phyloP scores from a whole-genome alignment of 2,888 invertebrate species.

The Pyrocoelia pectoralis region DNA sequence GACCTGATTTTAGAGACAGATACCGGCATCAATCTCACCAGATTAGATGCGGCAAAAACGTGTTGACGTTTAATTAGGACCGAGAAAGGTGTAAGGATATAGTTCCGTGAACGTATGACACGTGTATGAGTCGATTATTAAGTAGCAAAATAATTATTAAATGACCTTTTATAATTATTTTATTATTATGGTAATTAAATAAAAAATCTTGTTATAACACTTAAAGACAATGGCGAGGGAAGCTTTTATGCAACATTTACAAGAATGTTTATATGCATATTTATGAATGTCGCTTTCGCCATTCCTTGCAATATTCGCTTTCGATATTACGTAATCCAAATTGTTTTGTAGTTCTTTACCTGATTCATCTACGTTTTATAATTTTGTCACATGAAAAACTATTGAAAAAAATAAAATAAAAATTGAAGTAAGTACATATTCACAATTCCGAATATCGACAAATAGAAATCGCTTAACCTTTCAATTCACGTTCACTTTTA shows the following conservation, averaged over 20 bases:
- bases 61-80: no score
- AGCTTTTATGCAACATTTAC: slow-evolving; percentile 23
- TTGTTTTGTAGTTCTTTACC: background rate
- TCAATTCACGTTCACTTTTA: slow-evolving; percentile 39
- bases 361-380: background rate
- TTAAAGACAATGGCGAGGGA: background rate
- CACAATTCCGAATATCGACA: slow-evolving; percentile 2
- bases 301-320: slow-evolving; percentile 22
- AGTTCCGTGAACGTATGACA: no score
- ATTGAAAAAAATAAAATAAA: background rate
- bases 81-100: no score
- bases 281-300: slow-evolving; percentile 30
- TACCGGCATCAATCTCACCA: no score
- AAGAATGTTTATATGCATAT: slow-evolving; percentile 31
- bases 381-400: background rate
- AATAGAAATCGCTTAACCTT: slow-evolving; percentile 35
- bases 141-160: background rate
- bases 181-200: background rate
- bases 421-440: background rate
- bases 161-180: background rate
- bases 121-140: no score
- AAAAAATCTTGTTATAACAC: background rate
- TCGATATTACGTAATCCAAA: slow-evolving; percentile 21
- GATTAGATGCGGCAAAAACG: no score
- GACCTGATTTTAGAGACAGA: no score